These are phyloP conservation scores for Chloroceryle aenea DNA, from an alignment of 2,113 vertebrate genomes.

Conservation along the genomic window DNA sequence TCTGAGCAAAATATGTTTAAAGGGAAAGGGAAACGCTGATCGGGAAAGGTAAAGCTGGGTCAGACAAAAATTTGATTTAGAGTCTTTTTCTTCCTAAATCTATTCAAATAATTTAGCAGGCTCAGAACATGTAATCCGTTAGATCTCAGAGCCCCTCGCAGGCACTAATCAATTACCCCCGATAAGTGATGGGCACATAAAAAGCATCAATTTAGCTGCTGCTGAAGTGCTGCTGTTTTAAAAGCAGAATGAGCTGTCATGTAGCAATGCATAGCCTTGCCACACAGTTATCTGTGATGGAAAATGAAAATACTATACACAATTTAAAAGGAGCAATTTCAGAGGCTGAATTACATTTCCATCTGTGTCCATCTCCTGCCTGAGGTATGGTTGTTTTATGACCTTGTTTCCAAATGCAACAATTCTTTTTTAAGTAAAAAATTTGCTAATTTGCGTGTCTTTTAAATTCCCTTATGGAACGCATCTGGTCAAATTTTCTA, in stretches of 20 bases:
- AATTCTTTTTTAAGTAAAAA: neutral
- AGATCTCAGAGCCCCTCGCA: neutral
- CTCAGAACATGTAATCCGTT: neutral
- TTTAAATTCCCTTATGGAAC: neutral
- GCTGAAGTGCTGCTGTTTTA: conserved; percentile 14
- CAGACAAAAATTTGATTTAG: neutral
- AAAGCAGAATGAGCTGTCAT: conserved; percentile 30
- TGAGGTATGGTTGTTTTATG: neutral
- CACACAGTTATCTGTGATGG: neutral
- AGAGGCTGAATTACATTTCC: neutral
- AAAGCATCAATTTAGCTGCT: conserved; percentile 34
- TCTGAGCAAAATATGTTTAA: neutral
- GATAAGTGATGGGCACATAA: conserved; percentile 21
- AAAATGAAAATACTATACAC: neutral
- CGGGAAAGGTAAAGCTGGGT: neutral
- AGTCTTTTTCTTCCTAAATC: neutral
- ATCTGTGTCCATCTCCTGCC: neutral
- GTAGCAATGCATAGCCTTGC: neutral
- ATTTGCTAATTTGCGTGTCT: neutral
- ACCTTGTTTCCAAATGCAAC: neutral
- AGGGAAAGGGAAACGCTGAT: neutral
- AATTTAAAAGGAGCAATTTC: neutral
- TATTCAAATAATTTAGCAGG: neutral
- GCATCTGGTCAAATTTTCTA: neutral
- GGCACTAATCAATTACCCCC: conserved; percentile 12